These are phyloP conservation scores for Candidula unifasciata DNA, from an alignment of 2,888 invertebrate genomes.

Conservation along the genomic window DNA sequence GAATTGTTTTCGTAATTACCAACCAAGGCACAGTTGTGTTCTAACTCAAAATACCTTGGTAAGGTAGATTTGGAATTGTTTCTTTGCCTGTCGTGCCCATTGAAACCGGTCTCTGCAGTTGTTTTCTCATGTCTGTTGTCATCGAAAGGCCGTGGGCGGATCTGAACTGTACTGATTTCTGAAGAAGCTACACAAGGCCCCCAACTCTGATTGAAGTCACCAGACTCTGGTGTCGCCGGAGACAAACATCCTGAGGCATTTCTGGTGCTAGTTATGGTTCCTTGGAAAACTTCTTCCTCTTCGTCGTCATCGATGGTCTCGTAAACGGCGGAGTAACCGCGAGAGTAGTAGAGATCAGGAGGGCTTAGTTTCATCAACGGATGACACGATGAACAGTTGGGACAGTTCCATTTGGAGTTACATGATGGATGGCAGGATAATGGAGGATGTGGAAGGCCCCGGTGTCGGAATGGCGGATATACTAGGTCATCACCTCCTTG, in stretches of 20 bases:
- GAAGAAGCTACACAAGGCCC: slow-evolving; percentile 26
- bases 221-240: background rate
- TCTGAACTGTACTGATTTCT: slow-evolving; percentile 27
- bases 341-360: slow-evolving; percentile 37
- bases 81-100: background rate
- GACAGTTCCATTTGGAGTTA: slow-evolving; percentile 41
- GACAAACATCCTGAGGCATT: background rate
- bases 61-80: background rate
- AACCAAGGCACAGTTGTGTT: slow-evolving; percentile 37
- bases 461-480: slow-evolving; percentile 44
- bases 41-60: slow-evolving; percentile 38
- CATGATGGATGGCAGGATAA: slow-evolving; percentile 37
- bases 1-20: background rate
- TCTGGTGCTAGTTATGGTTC: background rate
- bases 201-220: slow-evolving; percentile 13
- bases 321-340: slow-evolving; percentile 48
- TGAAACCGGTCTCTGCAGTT: slow-evolving; percentile 41
- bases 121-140: background rate
- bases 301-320: slow-evolving; percentile 46
- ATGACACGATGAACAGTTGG: slow-evolving; percentile 45
- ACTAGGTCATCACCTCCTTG: slow-evolving; percentile 40
- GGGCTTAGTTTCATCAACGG: slow-evolving; percentile 46
- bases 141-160: background rate
- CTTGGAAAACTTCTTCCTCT: slow-evolving; percentile 2
- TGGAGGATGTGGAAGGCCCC: slow-evolving; percentile 45